These are phyloP conservation scores for Aphelenchoides bicaudatus DNA, from an alignment of 2,888 invertebrate genomes.

Conservation along the genomic window DNA sequence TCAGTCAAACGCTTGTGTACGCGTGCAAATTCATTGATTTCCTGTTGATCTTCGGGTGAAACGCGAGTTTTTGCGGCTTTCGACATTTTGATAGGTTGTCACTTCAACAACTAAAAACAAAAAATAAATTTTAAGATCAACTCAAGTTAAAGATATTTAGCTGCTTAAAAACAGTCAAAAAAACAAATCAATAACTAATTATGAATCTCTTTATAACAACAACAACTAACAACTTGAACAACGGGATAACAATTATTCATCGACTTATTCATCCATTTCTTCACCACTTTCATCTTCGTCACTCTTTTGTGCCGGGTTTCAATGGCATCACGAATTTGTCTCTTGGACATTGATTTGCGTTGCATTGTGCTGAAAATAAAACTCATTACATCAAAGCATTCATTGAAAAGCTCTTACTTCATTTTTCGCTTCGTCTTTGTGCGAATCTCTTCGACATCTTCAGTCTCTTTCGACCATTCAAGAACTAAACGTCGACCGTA, in stretches of 20 bases:
- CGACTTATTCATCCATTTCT: too few species aligned
- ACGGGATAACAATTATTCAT: too few species aligned
- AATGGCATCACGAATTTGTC: too few species aligned
- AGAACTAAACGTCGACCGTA: conserved; percentile 88
- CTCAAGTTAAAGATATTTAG: too few species aligned
- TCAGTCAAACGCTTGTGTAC: conserved; percentile 87
- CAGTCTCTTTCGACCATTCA: conserved; percentile 83
- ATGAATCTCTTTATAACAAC: conserved; percentile 1
- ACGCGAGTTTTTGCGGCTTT: conserved; percentile 64
- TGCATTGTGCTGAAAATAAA: too few species aligned
- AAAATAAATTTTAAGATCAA: neutral
- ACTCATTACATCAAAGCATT: too few species aligned
- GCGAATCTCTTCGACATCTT: conserved; percentile 65
- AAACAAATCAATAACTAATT: neutral
- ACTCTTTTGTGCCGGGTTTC: too few species aligned
- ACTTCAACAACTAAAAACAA: neutral
- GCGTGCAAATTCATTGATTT: conserved; percentile 91
- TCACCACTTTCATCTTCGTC: too few species aligned
- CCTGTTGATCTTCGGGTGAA: conserved; percentile 90
- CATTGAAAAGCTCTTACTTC: conserved; percentile 1
- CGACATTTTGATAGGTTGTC: neutral
- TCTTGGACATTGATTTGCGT: too few species aligned
- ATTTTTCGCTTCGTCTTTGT: neutral
- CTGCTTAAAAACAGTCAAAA: neutral
- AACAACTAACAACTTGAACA: conserved; percentile 3